Conservation (phyloP, 2,113 vertebrate genomes). For the Heteronetta atricapilla region DNA sequence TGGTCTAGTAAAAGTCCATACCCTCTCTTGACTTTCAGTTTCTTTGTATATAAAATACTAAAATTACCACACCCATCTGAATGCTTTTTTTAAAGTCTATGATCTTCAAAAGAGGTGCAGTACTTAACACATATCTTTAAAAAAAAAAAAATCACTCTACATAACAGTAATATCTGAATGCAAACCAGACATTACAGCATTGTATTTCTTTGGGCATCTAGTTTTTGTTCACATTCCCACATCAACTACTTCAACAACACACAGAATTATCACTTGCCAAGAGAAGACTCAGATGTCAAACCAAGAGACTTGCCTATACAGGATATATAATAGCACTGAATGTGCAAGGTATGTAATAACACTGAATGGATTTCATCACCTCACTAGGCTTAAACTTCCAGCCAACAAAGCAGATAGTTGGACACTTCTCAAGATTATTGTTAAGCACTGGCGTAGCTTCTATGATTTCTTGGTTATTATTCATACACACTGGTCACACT, state of each 20-base stretch:
- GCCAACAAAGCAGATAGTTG: slow-evolving; percentile 24
- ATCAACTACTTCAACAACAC: slow-evolving; percentile 41
- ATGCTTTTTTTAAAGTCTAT: neutral
- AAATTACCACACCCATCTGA: neutral
- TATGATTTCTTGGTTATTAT: neutral
- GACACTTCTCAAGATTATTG: slow-evolving; percentile 8
- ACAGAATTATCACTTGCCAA: slow-evolving; percentile 22
- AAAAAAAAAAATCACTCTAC: neutral
- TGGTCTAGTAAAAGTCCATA: neutral
- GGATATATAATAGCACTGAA: slow-evolving; percentile 1
- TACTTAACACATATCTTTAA: neutral
- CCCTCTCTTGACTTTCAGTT: neutral
- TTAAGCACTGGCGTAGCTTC: neutral
- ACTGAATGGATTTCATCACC: slow-evolving; percentile 47
- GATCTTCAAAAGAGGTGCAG: neutral
- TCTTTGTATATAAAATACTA: neutral
- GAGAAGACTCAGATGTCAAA: slow-evolving; percentile 48
- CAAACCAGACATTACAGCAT: slow-evolving; percentile 10
- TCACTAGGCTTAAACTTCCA: slow-evolving; percentile 11
- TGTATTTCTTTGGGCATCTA: neutral
- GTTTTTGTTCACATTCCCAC: slow-evolving; percentile 22
- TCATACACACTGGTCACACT: rapidly evolving
- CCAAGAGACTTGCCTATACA: slow-evolving; percentile 59
- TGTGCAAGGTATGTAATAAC: neutral
- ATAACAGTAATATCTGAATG: slow-evolving; percentile 6